phyloP scores from a whole-genome alignment of 2,113 vertebrate genomes.

The Podarcis cretensis region DNA sequence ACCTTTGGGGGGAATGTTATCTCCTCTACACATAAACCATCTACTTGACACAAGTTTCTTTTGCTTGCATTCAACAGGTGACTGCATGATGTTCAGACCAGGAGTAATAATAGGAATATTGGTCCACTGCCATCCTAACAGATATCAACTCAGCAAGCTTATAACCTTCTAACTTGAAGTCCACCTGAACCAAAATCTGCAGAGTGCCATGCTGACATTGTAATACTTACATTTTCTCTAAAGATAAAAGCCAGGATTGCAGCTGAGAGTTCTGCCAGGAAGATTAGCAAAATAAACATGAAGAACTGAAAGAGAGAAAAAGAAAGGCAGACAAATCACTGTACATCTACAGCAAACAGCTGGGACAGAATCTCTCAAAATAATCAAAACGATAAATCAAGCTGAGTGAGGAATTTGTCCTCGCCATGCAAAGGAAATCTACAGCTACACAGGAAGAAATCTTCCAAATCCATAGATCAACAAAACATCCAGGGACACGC shows the following conservation, averaged over 20 bases:
- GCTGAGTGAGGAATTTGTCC: accelerated
- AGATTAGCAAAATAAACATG: slow-evolving; percentile 94
- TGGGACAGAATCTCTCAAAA: slow-evolving; percentile 3
- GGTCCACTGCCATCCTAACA: neutral
- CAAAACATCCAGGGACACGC: neutral
- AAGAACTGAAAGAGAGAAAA: slow-evolving; percentile 85
- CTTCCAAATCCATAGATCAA: neutral
- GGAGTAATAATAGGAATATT: accelerated
- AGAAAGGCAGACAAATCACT: neutral
- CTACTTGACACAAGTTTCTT: neutral
- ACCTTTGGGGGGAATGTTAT: neutral
- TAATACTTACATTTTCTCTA: slow-evolving; percentile 88
- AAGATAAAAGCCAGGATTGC: slow-evolving; percentile 94
- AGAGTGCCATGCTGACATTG: neutral
- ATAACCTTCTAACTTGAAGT: neutral
- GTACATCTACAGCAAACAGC: neutral
- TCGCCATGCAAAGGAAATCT: neutral
- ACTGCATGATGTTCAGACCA: slow-evolving; percentile 1
- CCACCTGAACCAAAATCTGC: slow-evolving; percentile 7
- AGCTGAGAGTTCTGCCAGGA: slow-evolving; percentile 91
- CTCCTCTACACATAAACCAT: neutral
- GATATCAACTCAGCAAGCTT: neutral
- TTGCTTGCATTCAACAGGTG: neutral
- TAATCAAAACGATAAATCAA: slow-evolving; percentile 8
- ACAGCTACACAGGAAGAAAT: neutral